phyloP scores from a whole-genome alignment of 1,140 invertebrate genomes.

The Eufriesea mexicana region DNA sequence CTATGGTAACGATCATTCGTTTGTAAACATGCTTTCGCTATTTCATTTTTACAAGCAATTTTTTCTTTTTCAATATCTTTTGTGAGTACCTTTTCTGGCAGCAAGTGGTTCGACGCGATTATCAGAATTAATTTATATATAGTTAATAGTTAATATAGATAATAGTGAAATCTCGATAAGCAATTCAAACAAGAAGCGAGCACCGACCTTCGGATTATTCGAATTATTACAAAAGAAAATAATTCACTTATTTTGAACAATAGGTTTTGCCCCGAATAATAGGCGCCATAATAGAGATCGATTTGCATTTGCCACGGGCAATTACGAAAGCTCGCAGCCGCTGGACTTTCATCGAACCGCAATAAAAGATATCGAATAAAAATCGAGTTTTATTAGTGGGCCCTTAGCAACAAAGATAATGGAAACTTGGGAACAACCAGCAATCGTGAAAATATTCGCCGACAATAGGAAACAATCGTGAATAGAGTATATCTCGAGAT shows the following conservation, averaged over 20 bases:
- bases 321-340: conserved; percentile 10
- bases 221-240: conserved; percentile 39
- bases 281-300: conserved; percentile 16
- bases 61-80: no score
- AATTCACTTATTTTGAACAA: conserved; percentile 53
- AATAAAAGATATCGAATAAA: not conserved
- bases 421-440: not conserved
- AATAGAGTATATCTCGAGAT: no score
- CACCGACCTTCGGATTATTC: conserved; percentile 29
- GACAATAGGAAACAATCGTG: not conserved
- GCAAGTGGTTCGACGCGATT: not conserved
- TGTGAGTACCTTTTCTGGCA: not conserved
- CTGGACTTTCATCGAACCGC: not conserved
- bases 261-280: conserved; percentile 23
- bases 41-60: not conserved
- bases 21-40: not conserved
- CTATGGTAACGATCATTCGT: not conserved
- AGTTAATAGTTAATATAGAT: no score
- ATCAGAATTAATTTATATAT: not conserved
- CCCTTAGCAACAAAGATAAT: not conserved
- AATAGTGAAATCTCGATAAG: conserved; percentile 41
- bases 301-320: conserved; percentile 35
- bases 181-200: not conserved
- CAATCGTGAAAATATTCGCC: not conserved
- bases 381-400: conserved; percentile 6